Conservation (phyloP, 2,888 invertebrate genomes). For the Scaptomyza polygonia region DNA sequence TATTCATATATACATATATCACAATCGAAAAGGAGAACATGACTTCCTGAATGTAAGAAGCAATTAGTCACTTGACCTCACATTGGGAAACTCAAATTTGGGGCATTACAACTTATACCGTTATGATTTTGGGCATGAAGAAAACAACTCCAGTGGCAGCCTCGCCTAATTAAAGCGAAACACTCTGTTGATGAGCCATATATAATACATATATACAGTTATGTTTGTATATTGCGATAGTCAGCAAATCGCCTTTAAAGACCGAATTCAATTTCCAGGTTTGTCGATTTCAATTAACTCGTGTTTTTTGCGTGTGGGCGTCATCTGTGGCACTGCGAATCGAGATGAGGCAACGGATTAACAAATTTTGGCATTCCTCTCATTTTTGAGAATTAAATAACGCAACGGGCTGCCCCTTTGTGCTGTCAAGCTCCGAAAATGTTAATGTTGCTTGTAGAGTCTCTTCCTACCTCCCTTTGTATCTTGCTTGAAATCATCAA, state of each 20-base stretch:
- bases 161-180: constrained; percentile 34
- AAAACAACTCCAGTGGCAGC: constrained; percentile 6
- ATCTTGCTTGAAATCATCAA: constrained; percentile 48
- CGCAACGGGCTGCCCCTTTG: constrained; percentile 35
- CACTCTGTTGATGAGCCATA: constrained; percentile 2
- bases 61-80: constrained; percentile 45
- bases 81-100: constrained; percentile 29
- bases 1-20: background rate
- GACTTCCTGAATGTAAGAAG: constrained; percentile 33
- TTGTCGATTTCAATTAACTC: constrained; percentile 1
- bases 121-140: constrained; percentile 19
- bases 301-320: constrained; percentile 38
- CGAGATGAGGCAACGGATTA: constrained; percentile 3
- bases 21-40: background rate
- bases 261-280: constrained; percentile 17
- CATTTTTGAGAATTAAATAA: constrained; percentile 9
- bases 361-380: constrained; percentile 34
- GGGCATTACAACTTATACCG: constrained; percentile 36
- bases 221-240: constrained; percentile 58
- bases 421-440: constrained; percentile 52
- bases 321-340: constrained; percentile 18
- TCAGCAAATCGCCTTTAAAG: constrained; percentile 69
- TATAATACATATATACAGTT: too few species aligned
- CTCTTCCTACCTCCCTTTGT: background rate
- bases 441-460: constrained; percentile 12